Evolutionary conservation across 2,888 invertebrate genomes (phyloP).

Genomic region (Tenthredo mesomela): DNA sequence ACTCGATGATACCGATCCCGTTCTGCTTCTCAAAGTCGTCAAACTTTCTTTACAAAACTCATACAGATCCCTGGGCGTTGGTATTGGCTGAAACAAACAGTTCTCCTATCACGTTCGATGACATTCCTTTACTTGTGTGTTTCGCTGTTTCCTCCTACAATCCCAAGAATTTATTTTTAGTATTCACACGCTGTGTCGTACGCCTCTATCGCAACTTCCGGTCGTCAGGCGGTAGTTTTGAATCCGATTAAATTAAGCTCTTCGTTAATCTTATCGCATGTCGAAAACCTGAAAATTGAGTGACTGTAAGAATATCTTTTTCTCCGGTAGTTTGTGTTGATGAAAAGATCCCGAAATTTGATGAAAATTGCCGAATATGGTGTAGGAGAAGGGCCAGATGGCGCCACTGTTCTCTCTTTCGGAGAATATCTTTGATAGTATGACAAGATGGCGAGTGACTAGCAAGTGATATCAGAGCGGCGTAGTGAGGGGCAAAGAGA

Average conservation of each 20-base stretch:
- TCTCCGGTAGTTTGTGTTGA: background rate
- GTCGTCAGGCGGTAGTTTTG: background rate
- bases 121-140: constrained; percentile 10
- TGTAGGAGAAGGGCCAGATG: background rate
- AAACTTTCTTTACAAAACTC: background rate
- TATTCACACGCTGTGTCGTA: constrained; percentile 17
- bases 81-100: constrained; percentile 3
- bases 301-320: background rate
- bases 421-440: background rate
- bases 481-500: constrained; percentile 5
- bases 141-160: constrained; percentile 31
- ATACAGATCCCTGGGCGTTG: background rate
- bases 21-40: background rate
- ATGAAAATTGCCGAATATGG: background rate
- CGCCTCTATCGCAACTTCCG: background rate
- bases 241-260: background rate
- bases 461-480: constrained; percentile 3
- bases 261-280: background rate
- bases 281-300: background rate
- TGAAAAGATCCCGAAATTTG: background rate
- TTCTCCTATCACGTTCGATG: background rate
- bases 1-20: background rate
- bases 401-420: constrained; percentile 15
- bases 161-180: constrained; percentile 50
- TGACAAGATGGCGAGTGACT: constrained; percentile 28